Evolutionary conservation across 2,113 vertebrate genomes (phyloP), one percentile per base, ranked within the genome.

Genomic region (Enhydra lutris): DNA sequence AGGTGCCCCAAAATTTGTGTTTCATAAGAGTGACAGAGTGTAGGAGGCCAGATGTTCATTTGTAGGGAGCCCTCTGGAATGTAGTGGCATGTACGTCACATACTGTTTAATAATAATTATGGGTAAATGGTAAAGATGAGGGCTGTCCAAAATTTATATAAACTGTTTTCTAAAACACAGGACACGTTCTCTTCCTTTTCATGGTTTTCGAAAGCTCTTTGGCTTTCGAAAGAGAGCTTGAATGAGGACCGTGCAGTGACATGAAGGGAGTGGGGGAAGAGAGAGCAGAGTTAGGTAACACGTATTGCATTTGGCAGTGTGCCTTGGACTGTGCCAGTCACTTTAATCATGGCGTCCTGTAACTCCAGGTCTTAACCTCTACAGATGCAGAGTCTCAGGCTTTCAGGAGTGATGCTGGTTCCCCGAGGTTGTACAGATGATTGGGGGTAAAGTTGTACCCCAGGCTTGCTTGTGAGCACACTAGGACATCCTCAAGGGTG

Each of bases 401-500:
- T 52, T 45, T 7, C 5, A 0, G 8, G 7, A 21, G 34, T 24
- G n/a, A 31, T 18, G 6, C 45, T 76, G 4, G 13, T 85, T 79
- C 2, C 11, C 15, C 2, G 2, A 1, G 18, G 23, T 26, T 1
- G 26, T 20, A 5, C 17, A 20, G 57, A 7, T 52, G 15, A 82
- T 4, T 9, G 18, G 59, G 47, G 73, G 55, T 14, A 6, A 13
- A 47, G 26, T 34, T n/a, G 6, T 14, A n/a, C 73, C 3, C 10
- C 9, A 24, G 50, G 31, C 47, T 74, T 1, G 10, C 47, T 12
- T 0, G 1, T 69, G 42, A 34, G 7, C 14, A 0, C 24, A 7
- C 26, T 3, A 15, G 57, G 69, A 4, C n/a, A 6, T 29, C 1
- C 5, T 45, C 6, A 2, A 0, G 69, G 36, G 24, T 29, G 0